phyloP scores from a whole-genome alignment of 1,140 invertebrate genomes.

The Globodera ellingtonae region DNA sequence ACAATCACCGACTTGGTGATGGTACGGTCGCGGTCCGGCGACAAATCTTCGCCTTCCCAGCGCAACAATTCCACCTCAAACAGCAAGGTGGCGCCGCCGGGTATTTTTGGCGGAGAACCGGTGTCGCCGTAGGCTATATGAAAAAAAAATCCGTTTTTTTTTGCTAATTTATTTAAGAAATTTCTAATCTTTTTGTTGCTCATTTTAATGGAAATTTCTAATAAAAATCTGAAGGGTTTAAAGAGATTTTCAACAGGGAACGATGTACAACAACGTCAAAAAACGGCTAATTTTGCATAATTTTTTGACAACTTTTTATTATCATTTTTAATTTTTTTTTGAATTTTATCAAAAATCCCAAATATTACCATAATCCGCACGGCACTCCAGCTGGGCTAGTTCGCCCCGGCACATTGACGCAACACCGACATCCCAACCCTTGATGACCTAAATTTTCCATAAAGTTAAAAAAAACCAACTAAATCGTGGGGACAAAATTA shows the following conservation, averaged over 20 bases:
- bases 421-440: conserved; percentile 92
- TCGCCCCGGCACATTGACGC: conserved; percentile 91
- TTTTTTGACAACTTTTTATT: no score
- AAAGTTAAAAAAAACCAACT: not conserved
- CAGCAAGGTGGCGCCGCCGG: conserved; percentile 82
- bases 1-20: conserved; percentile 77
- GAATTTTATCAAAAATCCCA: not conserved
- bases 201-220: not conserved
- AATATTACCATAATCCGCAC: conserved; percentile 76
- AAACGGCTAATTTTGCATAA: no score
- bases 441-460: conserved; percentile 74
- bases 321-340: no score
- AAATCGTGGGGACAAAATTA: not conserved
- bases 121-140: conserved; percentile 75
- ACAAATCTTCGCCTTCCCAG: conserved; percentile 64
- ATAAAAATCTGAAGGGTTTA: no score
- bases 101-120: conserved; percentile 85
- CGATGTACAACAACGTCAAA: not conserved
- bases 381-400: conserved; percentile 79
- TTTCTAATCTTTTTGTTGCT: no score
- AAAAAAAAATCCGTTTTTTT: not conserved
- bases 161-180: not conserved
- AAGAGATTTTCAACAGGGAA: no score
- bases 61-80: conserved; percentile 76
- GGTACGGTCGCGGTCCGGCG: conserved; percentile 77